Base-by-base conservation (phyloP, 92 coral and sea anemone genomes). In the Bergia puertoricense region DNA sequence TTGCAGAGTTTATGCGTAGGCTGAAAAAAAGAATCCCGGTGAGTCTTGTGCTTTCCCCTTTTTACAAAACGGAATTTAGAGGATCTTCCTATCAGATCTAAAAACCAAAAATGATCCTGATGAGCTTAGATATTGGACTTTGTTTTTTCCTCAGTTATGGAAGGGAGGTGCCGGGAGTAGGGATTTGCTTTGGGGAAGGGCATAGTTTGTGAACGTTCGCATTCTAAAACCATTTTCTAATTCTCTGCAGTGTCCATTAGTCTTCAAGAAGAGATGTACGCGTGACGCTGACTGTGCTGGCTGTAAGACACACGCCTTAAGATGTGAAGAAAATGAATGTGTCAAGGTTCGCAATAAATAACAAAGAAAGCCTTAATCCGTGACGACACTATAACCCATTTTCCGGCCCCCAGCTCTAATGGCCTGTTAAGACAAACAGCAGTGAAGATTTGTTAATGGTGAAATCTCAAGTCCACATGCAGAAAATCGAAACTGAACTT, bases 271-370 rank as follows among this genome's bases (percentile, higher is more conserved):
- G 10, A 71, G 68, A 8, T 84, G 87, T 22, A 7, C 4, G 1
- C 1, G 1, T 0, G 65, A 84, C 62, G 38, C 6, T 8, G 87
- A 84, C 45, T 84, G 87, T 46, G 87, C 79, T 15, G 87, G 79
- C n/a, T 84, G 87, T 46, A 69, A 69, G 41, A 71, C 79, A 3
- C 78, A 46, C 20, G 14, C 4, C 43, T 68, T 84, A n/a, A 72
- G 59, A 72, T 84, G 87, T 16, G 87, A 84, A 48, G 87, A 84
- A 1, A 36, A 46, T 2, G 87, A 84, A 48, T 84, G 87, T 15
- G 87, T 84, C 6, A 84, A 71, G 62, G 79, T 9, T 71, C 87
- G 87, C 42, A 43, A n/a, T 30, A 30, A 30, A 30, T 30, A 76
- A 5, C 7, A 7, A 69, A n/a, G 41, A 48, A 0, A 48, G 54